phyloP scores from a whole-genome alignment of 2,797 vertebrate species.

The Paedocypris micromegethes region DNA sequence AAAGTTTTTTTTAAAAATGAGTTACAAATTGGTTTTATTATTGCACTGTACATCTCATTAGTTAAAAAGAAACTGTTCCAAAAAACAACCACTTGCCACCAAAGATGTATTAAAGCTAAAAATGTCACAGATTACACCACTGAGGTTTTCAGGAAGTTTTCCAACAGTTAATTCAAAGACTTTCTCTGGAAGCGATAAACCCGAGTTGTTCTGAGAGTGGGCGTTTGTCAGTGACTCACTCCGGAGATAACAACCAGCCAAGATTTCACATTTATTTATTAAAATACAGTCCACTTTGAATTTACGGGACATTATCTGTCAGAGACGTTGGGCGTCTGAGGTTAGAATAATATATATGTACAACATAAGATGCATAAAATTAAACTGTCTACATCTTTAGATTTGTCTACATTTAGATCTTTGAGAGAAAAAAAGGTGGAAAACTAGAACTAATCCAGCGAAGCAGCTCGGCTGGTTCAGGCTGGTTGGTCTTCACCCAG shows the following conservation, averaged over 20 bases:
- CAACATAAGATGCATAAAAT: too few species aligned
- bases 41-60: too few species aligned
- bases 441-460: not conserved
- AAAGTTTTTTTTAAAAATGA: too few species aligned
- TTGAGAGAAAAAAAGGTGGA: not conserved
- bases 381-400: too few species aligned
- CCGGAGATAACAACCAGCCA: constrained; percentile 23
- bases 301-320: not conserved
- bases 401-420: too few species aligned
- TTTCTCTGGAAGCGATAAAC: constrained; percentile 2
- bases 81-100: not conserved
- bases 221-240: constrained; percentile 25
- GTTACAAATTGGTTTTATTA: too few species aligned
- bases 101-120: not conserved
- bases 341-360: too few species aligned
- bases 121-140: constrained; percentile 4
- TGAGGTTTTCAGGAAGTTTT: constrained; percentile 18
- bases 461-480: constrained; percentile 8
- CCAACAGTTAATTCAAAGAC: constrained; percentile 21
- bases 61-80: not conserved
- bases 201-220: constrained; percentile 12
- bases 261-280: constrained; percentile 7
- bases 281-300: not conserved
- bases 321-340: not conserved
- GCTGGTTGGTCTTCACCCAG: not conserved